Evolutionary conservation across 1,140 invertebrate species (phyloP), one percentile per base, ranked within the genome.

Genomic region (Trichonephila clavata): DNA sequence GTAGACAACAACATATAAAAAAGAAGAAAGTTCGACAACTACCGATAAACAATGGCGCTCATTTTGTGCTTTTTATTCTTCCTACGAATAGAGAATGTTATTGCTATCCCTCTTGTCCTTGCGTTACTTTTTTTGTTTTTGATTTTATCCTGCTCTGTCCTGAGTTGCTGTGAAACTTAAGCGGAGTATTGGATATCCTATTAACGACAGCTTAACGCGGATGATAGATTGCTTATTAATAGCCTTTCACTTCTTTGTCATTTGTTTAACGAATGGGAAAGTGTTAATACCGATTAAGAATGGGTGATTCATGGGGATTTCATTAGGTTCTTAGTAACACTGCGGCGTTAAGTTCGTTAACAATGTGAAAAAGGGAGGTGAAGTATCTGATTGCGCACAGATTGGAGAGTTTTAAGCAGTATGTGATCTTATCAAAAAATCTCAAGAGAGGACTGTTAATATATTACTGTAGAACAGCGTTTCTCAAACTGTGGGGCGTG

Each of bases 181-280:
- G 71, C 16, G 71, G 71, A 20, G 1, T 77, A 77, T 77, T 77
- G 71, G 71, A 7, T 77, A 20, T 77, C 71, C 71, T 77, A 77
- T 77, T 77, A 77, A 77, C 71, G 71, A 39, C 27, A 77, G 71
- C 71, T 77, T 77, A 77, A 39, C 71, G 32, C 7, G 27, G 71
- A 77, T 77, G 71, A 77, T 77, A 32, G 18, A 77, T 77, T 77
- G 71, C 71, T 77, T 77, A 77, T 77, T 77, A 77, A 77, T 77
- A 32, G 71, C 27, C 27, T 27, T 77, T 20, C 27, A 32, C 27
- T 77, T 14, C 27, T 77, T 39, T 32, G 27, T 77, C 71, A 27
- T 77, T 77, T 77, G 71, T 77, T 77, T 77, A 77, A 77, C 27
- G 71, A 77, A 77, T 27, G 71, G 71, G 71, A 77, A 77, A 77